Evolutionary conservation across 2,888 invertebrate species (phyloP).

Genomic region (Spodoptera littoralis): DNA sequence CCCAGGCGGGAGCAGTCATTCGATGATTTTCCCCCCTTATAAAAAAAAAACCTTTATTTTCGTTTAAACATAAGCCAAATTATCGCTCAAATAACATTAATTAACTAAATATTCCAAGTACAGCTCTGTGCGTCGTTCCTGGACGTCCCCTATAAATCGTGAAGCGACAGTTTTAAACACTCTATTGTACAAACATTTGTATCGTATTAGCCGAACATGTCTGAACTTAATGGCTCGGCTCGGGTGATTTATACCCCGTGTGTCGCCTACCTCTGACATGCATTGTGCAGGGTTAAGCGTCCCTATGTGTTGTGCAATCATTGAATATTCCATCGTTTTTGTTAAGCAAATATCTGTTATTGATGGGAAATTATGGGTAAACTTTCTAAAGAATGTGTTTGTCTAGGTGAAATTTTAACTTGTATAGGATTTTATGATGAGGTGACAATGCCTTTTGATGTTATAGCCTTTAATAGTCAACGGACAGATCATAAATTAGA

Average conservation of each 20-base stretch:
- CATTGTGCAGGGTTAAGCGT: slow-evolving; percentile 49
- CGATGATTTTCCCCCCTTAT: no score
- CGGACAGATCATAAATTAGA: background rate
- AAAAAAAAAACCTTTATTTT: no score
- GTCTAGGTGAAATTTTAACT: slow-evolving; percentile 16
- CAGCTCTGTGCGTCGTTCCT: slow-evolving; percentile 43
- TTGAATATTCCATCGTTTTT: slow-evolving; percentile 26
- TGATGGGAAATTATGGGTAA: slow-evolving; percentile 20
- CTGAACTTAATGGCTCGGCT: slow-evolving; percentile 54
- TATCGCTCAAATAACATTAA: background rate
- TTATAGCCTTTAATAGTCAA: no score
- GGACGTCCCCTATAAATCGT: slow-evolving; percentile 63
- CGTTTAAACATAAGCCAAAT: no score
- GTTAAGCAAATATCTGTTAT: slow-evolving; percentile 31
- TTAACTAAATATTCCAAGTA: slow-evolving; percentile 15
- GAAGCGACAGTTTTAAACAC: slow-evolving; percentile 68
- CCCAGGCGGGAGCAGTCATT: no score
- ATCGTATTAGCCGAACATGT: slow-evolving; percentile 65
- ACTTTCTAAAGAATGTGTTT: slow-evolving; percentile 13
- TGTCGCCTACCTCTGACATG: slow-evolving; percentile 55
- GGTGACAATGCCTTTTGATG: no score
- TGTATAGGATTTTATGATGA: slow-evolving; percentile 29
- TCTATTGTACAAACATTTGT: slow-evolving; percentile 72
- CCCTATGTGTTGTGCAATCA: slow-evolving; percentile 50
- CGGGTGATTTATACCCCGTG: slow-evolving; percentile 64